phyloP scores from a whole-genome alignment of 2,797 vertebrate genomes.

The Pteronotus mesoamericanus region DNA sequence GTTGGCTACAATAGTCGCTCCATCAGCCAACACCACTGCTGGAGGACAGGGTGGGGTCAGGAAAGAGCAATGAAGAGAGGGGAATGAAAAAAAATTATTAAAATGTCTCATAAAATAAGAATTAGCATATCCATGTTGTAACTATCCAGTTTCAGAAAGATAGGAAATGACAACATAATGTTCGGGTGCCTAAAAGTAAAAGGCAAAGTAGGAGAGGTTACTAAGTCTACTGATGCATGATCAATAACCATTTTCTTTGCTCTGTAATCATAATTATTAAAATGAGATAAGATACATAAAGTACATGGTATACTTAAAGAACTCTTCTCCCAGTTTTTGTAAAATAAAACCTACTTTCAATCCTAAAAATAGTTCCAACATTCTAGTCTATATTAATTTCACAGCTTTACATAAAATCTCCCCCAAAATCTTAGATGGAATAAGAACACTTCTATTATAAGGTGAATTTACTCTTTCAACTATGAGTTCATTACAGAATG shows the following conservation, averaged over 20 bases:
- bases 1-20: constrained; percentile 92
- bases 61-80: not conserved
- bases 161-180: not conserved
- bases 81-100: constrained; percentile 41
- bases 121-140: not conserved
- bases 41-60: constrained; percentile 1
- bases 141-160: not conserved
- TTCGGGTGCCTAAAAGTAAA: not conserved
- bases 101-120: not conserved
- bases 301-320: not conserved
- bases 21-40: constrained; percentile 94
- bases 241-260: not conserved
- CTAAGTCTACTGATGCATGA: not conserved
- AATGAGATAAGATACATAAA: not conserved
- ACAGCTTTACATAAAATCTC: not conserved
- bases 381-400: not conserved
- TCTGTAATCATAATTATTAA: not conserved
- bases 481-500: not conserved
- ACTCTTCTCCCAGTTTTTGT: not conserved
- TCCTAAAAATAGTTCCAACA: not conserved
- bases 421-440: not conserved
- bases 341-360: not conserved
- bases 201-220: not conserved
- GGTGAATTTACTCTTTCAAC: not conserved
- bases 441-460: not conserved